Conservation (phyloP, 1,140 invertebrate genomes). For the Conus betulinus region DNA sequence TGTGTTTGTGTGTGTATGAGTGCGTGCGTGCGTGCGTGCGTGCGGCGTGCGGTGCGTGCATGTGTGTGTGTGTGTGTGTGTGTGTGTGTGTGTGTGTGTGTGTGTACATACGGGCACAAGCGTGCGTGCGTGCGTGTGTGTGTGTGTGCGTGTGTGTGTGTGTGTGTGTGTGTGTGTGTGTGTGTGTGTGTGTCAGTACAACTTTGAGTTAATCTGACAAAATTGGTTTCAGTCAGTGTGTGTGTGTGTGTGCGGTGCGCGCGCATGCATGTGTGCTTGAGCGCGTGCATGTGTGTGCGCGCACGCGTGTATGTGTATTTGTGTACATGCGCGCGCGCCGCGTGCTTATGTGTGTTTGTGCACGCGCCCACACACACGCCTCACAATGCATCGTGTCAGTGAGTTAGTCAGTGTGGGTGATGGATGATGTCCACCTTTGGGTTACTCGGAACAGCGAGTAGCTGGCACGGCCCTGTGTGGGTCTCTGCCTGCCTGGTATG, state of each 20-base stretch:
- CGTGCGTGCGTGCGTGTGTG: background rate
- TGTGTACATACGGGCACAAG: too few species aligned
- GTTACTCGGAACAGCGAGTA: background rate
- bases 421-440: background rate
- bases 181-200: background rate
- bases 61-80: too few species aligned
- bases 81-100: too few species aligned
- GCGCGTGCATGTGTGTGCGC: background rate
- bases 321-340: too few species aligned
- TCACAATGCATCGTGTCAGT: background rate
- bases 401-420: background rate
- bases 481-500: background rate
- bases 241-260: background rate
- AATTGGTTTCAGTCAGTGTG: too few species aligned
- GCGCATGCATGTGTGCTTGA: background rate
- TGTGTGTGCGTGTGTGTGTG: background rate
- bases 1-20: too few species aligned
- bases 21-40: too few species aligned
- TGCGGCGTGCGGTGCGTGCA: too few species aligned
- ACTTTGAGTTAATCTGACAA: too few species aligned
- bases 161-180: constrained; percentile 15
- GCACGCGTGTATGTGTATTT: background rate
- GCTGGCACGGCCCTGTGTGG: too few species aligned
- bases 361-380: too few species aligned
- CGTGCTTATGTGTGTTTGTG: background rate